phyloP scores from a whole-genome alignment of 2,113 vertebrate genomes.

The Micronisus gabar region DNA sequence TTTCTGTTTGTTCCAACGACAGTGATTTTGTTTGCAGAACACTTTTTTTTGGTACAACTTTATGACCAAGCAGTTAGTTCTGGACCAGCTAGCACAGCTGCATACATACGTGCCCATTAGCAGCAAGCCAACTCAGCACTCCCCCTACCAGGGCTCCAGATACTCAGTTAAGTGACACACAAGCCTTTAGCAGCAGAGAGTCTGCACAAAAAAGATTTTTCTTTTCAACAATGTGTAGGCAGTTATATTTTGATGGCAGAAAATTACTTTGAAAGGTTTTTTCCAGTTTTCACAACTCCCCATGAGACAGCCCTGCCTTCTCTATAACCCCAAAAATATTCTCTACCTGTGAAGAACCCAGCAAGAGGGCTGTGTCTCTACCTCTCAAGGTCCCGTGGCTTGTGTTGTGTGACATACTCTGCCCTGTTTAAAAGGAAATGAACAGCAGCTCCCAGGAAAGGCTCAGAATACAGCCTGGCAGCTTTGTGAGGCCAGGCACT shows the following conservation, averaged over 20 bases:
- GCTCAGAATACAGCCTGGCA: background rate
- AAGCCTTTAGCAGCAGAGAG: background rate
- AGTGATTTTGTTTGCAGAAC: background rate
- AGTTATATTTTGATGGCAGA: background rate
- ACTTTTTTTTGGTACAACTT: background rate
- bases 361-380: background rate
- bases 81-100: background rate
- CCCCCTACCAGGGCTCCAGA: background rate
- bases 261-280: background rate
- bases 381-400: background rate
- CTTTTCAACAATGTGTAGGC: background rate
- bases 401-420: background rate
- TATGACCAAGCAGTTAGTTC: background rate
- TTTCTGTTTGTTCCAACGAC: background rate
- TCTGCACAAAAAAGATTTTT: background rate
- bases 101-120: background rate
- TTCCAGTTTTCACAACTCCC: background rate
- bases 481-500: background rate
- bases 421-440: background rate
- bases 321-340: background rate
- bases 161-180: background rate
- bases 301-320: background rate
- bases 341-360: background rate
- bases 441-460: background rate
- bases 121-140: background rate